These are phyloP conservation scores for Leptinotarsa peninsularis DNA, from an alignment of 2,888 invertebrate species.

Conservation along the genomic window DNA sequence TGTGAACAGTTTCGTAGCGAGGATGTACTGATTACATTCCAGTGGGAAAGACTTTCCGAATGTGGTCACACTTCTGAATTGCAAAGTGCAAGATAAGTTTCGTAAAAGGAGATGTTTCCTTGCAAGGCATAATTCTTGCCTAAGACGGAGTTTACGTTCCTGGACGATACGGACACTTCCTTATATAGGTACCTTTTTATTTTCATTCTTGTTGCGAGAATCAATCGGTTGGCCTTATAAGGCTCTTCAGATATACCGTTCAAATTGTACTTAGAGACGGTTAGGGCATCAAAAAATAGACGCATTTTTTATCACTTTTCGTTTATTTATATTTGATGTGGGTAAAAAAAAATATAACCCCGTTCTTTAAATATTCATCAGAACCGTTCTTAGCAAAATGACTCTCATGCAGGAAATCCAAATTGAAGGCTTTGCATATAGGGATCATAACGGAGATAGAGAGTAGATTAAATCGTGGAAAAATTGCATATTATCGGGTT, in stretches of 20 bases:
- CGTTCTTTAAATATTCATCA: too few relatives aligned
- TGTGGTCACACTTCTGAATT: slow-evolving; percentile 6
- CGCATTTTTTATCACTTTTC: too few relatives aligned
- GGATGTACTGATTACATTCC: not conserved
- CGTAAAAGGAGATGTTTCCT: slow-evolving; percentile 7
- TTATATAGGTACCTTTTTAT: slow-evolving; percentile 12
- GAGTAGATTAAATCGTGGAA: too few relatives aligned
- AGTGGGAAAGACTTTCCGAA: not conserved
- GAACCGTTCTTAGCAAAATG: too few relatives aligned
- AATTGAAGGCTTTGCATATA: too few relatives aligned
- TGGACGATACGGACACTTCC: slow-evolving; percentile 13
- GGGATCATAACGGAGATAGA: too few relatives aligned
- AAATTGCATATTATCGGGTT: too few relatives aligned
- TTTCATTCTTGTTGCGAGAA: slow-evolving; percentile 3
- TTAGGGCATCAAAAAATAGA: too few relatives aligned
- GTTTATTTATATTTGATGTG: too few relatives aligned
- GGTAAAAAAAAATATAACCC: too few relatives aligned
- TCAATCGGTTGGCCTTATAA: not conserved
- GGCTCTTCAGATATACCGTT: not conserved
- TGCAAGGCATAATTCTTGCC: slow-evolving; percentile 15
- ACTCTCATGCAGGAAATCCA: too few relatives aligned
- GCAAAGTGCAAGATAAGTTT: slow-evolving; percentile 6
- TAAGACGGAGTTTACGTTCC: slow-evolving; percentile 9
- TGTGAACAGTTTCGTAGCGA: slow-evolving; percentile 11
- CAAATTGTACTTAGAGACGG: not conserved